Base-by-base conservation (phyloP, 2,797 vertebrate species). In the Enteromius fasciolatus region DNA sequence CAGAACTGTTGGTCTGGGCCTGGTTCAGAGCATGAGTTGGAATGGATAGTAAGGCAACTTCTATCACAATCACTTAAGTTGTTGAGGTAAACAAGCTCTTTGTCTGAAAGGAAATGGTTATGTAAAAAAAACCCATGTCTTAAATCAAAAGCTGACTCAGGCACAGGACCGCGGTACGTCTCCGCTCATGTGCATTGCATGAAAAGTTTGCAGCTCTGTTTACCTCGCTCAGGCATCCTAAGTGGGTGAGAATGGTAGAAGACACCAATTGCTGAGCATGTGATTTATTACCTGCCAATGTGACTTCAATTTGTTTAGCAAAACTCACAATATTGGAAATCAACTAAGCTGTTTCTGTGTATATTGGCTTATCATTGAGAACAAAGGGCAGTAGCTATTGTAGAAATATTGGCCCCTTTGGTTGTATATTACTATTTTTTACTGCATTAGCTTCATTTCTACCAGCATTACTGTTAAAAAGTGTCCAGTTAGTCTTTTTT, bases 1-100 rank as follows among this genome's bases (percentile, higher is more conserved):
- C 3, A 82, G 6, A 76, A 61, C 9, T 5, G 5, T 57, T 0
- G 73, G 48, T 1, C 12, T 77, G n/a, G 67, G 68, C 15, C 59
- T 82, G 44, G 28, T 73, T 9, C 81, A 69, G 64, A 82, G 81
- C 64, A 68, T 10, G 25, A 61, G 69, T 41, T 61, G 50, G 74
- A 59, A 52, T 0, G 64, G 25, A n/a, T 39, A 77, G 5, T 77
- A n/a, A 76, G 17, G 14, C 10, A 39, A 20, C 14, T 2, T 11
- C 5, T 1, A 18, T 68, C 28, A 5, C 1, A 23, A 50, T 14
- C 1, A 0, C 11, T 3, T 9, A 0, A 1, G 11, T 20, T 23
- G 15, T 44, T 59, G 36, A 28, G 2, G 41, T 66, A 39, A 64
- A 66, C 23, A 72, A 28, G 44, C 12, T 52, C 31, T 66, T 66